Evolutionary conservation across 2,888 invertebrate species (phyloP).

Genomic region (Drosophila macrothrix): DNA sequence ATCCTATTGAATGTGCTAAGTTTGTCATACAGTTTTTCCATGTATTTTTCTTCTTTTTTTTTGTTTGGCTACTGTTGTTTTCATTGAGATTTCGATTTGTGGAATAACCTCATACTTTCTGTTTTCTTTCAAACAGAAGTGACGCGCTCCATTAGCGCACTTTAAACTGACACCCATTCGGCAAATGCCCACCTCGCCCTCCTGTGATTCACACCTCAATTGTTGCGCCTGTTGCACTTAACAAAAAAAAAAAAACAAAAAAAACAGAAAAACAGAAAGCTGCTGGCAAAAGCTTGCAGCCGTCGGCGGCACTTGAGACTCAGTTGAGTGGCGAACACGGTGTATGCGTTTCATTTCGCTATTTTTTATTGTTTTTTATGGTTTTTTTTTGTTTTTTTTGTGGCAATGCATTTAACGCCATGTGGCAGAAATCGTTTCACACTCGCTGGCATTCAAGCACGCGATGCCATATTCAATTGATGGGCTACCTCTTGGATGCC

Average conservation of each 20-base stretch:
- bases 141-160: constrained; percentile 57
- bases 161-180: constrained; percentile 44
- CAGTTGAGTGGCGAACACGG: constrained; percentile 59
- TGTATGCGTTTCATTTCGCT: constrained; percentile 64
- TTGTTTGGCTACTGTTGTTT: neutral
- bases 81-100: constrained; percentile 1
- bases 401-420: constrained; percentile 58
- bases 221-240: constrained; percentile 67
- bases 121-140: neutral
- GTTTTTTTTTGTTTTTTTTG: constrained; percentile 24
- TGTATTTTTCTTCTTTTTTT: neutral
- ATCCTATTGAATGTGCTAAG: neutral
- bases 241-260: constrained; percentile 20
- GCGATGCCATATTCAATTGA: constrained; percentile 52
- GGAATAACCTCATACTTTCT: neutral
- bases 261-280: constrained; percentile 11
- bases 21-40: neutral
- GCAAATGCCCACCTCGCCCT: constrained; percentile 3
- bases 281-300: constrained; percentile 32
- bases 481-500: neutral
- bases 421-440: constrained; percentile 52
- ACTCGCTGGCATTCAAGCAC: constrained; percentile 52
- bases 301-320: constrained; percentile 68
- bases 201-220: constrained; percentile 55
- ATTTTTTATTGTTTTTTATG: constrained; percentile 29